Evolutionary conservation across 2,797 vertebrate species (phyloP).

Genomic region (Aeoliscus strigatus): DNA sequence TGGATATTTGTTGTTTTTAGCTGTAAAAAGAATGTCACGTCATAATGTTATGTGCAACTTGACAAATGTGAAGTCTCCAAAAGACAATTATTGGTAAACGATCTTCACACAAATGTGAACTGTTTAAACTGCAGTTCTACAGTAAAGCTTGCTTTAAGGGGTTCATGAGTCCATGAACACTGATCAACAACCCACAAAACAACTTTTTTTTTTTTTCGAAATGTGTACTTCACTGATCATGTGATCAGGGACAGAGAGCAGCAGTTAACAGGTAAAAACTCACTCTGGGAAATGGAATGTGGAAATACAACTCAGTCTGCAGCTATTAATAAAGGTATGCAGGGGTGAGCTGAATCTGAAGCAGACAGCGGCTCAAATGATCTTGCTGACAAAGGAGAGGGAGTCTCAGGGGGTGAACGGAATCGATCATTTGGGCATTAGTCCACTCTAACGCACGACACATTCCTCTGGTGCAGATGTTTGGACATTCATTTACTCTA

Average conservation of each 20-base stretch:
- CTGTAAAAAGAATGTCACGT: too few species aligned
- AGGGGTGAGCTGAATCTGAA: slow-evolving; percentile 61
- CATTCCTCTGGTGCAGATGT: slow-evolving; percentile 2
- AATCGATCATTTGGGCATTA: slow-evolving; percentile 18
- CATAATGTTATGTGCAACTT: background rate
- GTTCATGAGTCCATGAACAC: too few species aligned
- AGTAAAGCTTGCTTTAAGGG: too few species aligned
- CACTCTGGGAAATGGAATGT: slow-evolving; percentile 88
- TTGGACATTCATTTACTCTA: background rate
- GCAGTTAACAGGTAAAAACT: slow-evolving; percentile 83
- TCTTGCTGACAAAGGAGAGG: slow-evolving; percentile 40
- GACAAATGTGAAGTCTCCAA: too few species aligned
- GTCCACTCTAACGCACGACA: slow-evolving; percentile 35
- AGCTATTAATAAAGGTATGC: slow-evolving; percentile 81
- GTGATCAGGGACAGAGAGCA: too few species aligned
- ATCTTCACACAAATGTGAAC: too few species aligned
- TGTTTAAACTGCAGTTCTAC: too few species aligned
- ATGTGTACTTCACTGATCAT: too few species aligned
- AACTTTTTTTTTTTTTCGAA: too few species aligned
- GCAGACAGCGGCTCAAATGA: slow-evolving; percentile 63
- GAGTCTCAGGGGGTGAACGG: slow-evolving; percentile 36
- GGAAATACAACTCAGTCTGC: slow-evolving; percentile 90
- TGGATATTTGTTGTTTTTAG: too few species aligned
- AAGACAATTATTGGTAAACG: too few species aligned
- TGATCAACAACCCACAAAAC: too few species aligned